These are phyloP conservation scores for Leptodirus hochenwartii DNA, from an alignment of 2,888 invertebrate genomes.

Conservation along the genomic window DNA sequence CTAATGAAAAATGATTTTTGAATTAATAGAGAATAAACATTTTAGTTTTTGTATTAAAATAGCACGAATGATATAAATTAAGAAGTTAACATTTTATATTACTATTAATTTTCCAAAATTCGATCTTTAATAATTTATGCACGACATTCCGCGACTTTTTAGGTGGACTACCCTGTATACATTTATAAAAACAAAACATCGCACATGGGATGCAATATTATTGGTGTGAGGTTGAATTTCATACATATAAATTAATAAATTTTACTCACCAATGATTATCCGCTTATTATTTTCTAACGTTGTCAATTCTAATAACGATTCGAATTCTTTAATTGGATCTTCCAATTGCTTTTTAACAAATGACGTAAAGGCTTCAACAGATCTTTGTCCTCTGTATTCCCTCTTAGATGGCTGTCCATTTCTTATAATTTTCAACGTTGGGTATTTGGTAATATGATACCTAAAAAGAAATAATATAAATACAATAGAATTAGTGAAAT, in stretches of 20 bases:
- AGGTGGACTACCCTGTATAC: too few species aligned
- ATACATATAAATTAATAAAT: constrained; percentile 1
- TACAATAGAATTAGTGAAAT: too few species aligned
- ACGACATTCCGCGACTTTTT: too few species aligned
- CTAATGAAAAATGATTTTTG: too few species aligned
- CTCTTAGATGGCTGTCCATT: constrained; percentile 80
- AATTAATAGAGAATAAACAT: too few species aligned
- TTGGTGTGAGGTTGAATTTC: constrained; percentile 1
- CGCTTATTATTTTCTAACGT: constrained; percentile 54
- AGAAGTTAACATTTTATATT: too few species aligned
- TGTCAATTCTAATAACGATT: constrained; percentile 49
- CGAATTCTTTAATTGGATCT: constrained; percentile 67
- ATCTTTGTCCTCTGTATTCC: constrained; percentile 79
- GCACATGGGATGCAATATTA: background rate
- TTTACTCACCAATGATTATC: constrained; percentile 54
- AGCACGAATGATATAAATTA: too few species aligned
- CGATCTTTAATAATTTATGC: too few species aligned
- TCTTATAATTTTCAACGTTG: constrained; percentile 86
- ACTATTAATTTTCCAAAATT: too few species aligned
- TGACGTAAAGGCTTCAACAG: constrained; percentile 74
- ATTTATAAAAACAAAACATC: too few species aligned
- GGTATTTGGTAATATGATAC: constrained; percentile 96
- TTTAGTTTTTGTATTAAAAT: too few species aligned
- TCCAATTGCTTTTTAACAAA: constrained; percentile 80
- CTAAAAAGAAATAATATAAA: constrained; percentile 27